Evolutionary conservation across 2,113 vertebrate species (phyloP).

Genomic region (Crotalus viridis): DNA sequence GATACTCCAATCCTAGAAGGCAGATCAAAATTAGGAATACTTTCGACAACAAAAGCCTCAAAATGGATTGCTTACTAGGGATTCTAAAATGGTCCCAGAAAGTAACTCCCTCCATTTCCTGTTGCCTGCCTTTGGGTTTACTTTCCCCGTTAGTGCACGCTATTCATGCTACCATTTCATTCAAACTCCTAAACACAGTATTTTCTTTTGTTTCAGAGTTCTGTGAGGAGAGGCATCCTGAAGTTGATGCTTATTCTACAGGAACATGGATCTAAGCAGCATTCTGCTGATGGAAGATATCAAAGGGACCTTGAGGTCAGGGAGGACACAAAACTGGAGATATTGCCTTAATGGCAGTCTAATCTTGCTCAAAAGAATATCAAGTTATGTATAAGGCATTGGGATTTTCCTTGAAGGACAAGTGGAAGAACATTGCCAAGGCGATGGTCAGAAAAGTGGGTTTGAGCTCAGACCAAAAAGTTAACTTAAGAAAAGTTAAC

Average conservation of each 20-base stretch:
- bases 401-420: neutral
- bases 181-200: rapidly evolving
- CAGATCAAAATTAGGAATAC: constrained; percentile 37
- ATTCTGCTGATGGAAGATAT: neutral
- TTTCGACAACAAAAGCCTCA: constrained; percentile 26
- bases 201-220: constrained; percentile 8
- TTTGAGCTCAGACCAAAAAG: neutral
- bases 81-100: neutral
- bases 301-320: neutral
- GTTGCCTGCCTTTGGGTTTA: neutral
- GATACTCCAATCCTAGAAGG: constrained; percentile 30
- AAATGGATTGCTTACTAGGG: constrained; percentile 5
- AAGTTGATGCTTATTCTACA: neutral
- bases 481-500: neutral
- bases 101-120: neutral
- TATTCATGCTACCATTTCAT: constrained; percentile 3
- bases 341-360: neutral
- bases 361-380: neutral
- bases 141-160: neutral
- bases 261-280: neutral
- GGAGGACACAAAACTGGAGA: neutral
- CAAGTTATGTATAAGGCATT: neutral
- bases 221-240: neutral
- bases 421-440: neutral
- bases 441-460: neutral